Base-by-base conservation (phyloP, 1,140 invertebrate species). In the Formica exsecta region DNA sequence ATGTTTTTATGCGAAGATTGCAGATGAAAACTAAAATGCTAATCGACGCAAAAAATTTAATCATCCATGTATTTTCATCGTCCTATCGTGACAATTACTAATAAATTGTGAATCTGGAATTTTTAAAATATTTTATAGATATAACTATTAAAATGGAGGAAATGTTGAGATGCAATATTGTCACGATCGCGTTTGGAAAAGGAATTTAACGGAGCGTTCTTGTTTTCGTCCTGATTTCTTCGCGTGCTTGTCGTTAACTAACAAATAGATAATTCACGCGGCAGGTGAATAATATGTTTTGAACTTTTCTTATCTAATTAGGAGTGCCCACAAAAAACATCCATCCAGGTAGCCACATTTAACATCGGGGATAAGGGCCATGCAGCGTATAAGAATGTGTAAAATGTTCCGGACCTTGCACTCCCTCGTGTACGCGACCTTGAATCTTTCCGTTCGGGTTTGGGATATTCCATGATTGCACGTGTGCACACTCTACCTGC, bases 251-350 rank as follows among this genome's bases (percentile, higher is more conserved):
- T 61, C 68, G 54, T 61, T 54, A 54, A 65, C 51, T 71, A 73
- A 61, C 51, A 32, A 44, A 57, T n/a, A 32, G 54, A 83, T 83
- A 74, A 83, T 57, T 74, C 54, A 54, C 66, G 38, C 66, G 38
- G 4, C 79, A 11, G 38, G 54, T 83, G 68, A 83, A 61, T 73
- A 83, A 83, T 83, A 68, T 83, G 79, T 83, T 83, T 83, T 83
- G 68, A 83, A 73, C 38, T 19, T 61, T 13, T 8, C 54, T 74
- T 83, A 83, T 83, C 79, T 83, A 83, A 81, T 61, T 51, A 61
- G 16, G 51, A 19, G 25, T 7, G 13, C 68, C 38, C 8, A 22
- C 36, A 59, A 54, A 81, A 81, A 81, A 61, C 54, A 59, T 38
- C 29, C 54, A 4, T 22, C 48, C 66, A 83, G 79, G 54, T 62